phyloP scores from a whole-genome alignment of 2,113 vertebrate genomes.

The Macaca mulatta region DNA sequence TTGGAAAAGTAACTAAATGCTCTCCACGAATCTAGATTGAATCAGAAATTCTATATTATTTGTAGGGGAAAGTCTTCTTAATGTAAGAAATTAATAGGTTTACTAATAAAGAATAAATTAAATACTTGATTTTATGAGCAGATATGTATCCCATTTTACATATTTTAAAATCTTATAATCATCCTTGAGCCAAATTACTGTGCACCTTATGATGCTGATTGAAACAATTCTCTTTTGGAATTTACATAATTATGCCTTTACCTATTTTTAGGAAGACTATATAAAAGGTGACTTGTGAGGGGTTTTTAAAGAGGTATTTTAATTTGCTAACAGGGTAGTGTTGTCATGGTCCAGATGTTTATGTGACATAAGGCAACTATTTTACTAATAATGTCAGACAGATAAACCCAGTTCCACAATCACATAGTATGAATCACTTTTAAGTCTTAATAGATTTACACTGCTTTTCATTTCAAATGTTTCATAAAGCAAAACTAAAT shows the following conservation, averaged over 20 bases:
- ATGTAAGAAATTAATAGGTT: neutral
- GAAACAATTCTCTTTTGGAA: neutral
- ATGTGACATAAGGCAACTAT: neutral
- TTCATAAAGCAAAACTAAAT: neutral
- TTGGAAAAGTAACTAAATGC: neutral
- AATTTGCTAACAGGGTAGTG: neutral
- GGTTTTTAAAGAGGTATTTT: neutral
- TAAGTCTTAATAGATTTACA: neutral
- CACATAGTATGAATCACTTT: neutral
- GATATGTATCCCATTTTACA: neutral
- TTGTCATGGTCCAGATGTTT: neutral
- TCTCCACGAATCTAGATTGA: neutral
- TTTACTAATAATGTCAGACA: neutral
- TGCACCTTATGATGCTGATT: neutral
- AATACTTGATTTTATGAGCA: neutral
- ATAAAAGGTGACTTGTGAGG: neutral
- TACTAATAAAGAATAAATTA: neutral
- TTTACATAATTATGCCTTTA: constrained; percentile 13
- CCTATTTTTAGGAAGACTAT: neutral
- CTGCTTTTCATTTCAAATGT: neutral
- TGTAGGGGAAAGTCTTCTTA: neutral
- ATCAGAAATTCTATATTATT: neutral
- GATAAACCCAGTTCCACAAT: neutral
- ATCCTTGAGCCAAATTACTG: neutral
- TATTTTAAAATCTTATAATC: neutral